Conservation (phyloP, 35 echinoderm and acorn worm genomes). For the Heliocidaris erythrogramma region DNA sequence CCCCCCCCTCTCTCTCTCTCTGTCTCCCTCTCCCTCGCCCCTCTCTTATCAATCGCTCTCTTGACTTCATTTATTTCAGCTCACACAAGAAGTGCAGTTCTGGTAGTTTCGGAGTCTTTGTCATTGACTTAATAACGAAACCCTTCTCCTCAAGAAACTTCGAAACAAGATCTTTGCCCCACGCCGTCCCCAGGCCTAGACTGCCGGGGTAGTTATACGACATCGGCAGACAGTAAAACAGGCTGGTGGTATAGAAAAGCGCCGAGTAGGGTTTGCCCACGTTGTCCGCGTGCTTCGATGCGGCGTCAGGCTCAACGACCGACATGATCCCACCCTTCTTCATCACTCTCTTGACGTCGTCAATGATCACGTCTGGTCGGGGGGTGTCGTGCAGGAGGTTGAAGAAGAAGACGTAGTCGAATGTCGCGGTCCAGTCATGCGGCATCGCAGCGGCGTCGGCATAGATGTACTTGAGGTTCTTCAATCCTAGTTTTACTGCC, state of each 20-base stretch:
- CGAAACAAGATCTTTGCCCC: constrained; percentile 77
- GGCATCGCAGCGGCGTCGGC: constrained; percentile 77
- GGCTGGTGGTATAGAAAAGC: constrained; percentile 84
- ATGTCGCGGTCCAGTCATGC: constrained; percentile 69
- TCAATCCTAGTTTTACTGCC: constrained; percentile 54
- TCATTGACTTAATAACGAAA: neutral
- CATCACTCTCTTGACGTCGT: constrained; percentile 74
- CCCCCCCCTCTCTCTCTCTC: neutral
- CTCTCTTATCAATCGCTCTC: too few relatives aligned
- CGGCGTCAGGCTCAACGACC: constrained; percentile 77
- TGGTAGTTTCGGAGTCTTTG: neutral
- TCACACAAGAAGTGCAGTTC: neutral
- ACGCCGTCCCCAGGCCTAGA: constrained; percentile 80
- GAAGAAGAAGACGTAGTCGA: constrained; percentile 80
- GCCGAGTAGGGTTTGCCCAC: constrained; percentile 79
- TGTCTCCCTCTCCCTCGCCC: too few relatives aligned
- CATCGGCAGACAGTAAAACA: constrained; percentile 95
- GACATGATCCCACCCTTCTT: constrained; percentile 69
- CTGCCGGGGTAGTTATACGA: constrained; percentile 66
- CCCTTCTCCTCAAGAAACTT: constrained; percentile 72
- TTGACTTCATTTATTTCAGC: neutral
- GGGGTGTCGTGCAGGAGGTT: constrained; percentile 90
- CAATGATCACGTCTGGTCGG: constrained; percentile 64
- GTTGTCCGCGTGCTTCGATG: constrained; percentile 74
- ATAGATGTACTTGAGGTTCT: constrained; percentile 74